A percentile compares a stretch with the other conserved stretches of the same genome.
phyloP scores from a whole-genome alignment of 53 echinoderm and acorn worm species.

The Echinarachnius parma region DNA sequence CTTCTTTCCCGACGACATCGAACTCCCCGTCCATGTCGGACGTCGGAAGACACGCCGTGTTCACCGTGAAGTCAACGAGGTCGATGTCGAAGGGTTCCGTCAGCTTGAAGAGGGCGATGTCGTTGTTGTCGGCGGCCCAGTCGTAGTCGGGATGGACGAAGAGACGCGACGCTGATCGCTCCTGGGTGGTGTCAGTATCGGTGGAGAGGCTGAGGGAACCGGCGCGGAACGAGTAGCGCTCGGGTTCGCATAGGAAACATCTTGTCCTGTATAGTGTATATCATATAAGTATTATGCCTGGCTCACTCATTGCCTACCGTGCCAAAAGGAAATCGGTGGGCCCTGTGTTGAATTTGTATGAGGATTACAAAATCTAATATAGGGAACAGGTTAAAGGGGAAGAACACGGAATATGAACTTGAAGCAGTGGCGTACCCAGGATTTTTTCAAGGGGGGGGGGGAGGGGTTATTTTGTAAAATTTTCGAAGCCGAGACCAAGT shows the following conservation, averaged over 20 bases:
- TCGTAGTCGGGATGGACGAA: constrained; percentile 1
- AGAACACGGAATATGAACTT: too few relatives aligned
- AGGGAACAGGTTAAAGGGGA: too few relatives aligned
- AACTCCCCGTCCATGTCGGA: neutral
- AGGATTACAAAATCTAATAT: too few relatives aligned
- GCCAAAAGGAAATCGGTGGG: too few relatives aligned
- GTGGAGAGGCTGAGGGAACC: neutral
- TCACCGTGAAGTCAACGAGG: neutral
- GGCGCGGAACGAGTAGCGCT: neutral
- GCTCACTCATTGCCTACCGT: too few relatives aligned
- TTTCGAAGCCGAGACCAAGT: too few relatives aligned
- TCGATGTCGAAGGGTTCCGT: neutral
- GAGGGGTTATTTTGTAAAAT: too few relatives aligned
- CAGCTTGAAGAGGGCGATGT: neutral
- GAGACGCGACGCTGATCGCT: neutral
- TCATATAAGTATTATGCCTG: too few relatives aligned
- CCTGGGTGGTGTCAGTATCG: neutral
- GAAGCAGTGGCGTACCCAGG: too few relatives aligned
- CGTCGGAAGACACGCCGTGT: constrained; percentile 1
- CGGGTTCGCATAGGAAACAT: neutral
- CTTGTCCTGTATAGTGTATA: too few relatives aligned
- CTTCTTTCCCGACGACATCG: neutral
- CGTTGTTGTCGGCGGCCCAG: neutral
- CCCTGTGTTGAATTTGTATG: too few relatives aligned
- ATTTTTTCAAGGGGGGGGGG: too few relatives aligned